These are phyloP conservation scores for Campoletis sonorensis DNA, from an alignment of 1,140 invertebrate genomes.

Conservation along the genomic window DNA sequence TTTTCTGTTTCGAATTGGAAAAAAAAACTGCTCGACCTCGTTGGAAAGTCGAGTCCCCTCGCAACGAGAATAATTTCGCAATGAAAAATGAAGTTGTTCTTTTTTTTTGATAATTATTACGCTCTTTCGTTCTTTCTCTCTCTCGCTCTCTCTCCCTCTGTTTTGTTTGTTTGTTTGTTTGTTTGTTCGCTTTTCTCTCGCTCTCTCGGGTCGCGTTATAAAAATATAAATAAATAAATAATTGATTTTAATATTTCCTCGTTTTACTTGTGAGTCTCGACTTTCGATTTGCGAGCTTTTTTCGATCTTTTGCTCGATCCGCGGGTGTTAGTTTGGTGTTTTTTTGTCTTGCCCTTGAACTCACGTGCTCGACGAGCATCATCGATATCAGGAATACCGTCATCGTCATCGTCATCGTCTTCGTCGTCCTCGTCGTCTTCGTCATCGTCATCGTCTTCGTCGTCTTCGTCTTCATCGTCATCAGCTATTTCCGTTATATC, in stretches of 20 bases:
- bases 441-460: conserved; percentile 82
- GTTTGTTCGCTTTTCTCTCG: not conserved
- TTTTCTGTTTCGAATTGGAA: not conserved
- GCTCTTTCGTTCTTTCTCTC: not conserved
- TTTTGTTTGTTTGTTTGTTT: not conserved
- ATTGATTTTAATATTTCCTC: not conserved
- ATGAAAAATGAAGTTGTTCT: not conserved
- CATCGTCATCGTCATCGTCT: conserved; percentile 81
- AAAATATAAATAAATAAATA: conserved; percentile 2
- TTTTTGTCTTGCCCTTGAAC: conserved; percentile 83
- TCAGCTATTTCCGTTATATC: conserved; percentile 74
- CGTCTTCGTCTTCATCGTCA: conserved; percentile 79
- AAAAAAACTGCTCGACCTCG: not conserved
- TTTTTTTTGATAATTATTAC: conserved; percentile 21
- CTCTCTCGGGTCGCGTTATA: not conserved
- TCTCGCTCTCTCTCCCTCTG: not conserved
- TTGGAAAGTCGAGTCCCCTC: not conserved
- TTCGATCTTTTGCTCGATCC: conserved; percentile 46
- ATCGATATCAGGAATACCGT: conserved; percentile 81
- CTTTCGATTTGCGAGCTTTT: conserved; percentile 46
- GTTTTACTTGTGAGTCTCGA: conserved; percentile 44
- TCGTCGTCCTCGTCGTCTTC: conserved; percentile 87
- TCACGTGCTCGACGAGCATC: conserved; percentile 86
- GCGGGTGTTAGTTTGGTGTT: conserved; percentile 64
- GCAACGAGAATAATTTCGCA: not conserved